Base-by-base conservation (phyloP, 2,797 vertebrate genomes). In the Miopithecus talapoin region DNA sequence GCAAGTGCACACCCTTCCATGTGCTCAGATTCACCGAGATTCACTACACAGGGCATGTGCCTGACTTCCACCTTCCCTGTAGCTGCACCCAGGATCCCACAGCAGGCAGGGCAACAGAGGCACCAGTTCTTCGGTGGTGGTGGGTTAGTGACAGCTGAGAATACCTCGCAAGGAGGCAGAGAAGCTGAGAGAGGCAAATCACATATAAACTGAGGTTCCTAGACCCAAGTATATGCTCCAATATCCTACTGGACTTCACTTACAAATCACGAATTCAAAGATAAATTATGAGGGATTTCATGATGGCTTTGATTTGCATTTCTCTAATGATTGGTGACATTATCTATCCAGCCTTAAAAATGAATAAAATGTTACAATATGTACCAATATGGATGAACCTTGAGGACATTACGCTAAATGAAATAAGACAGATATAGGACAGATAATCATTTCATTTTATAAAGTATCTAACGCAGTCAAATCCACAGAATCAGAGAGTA, bases 81-180 rank as follows among this genome's bases (percentile, higher is more conserved):
- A 36, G 22, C 12, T 78, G 7, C 1, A 50, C 39, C 21, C 12
- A 64, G 43, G 7, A 86, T 0, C 2, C 22, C 26, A 7, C 8
- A 26, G 10, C 8, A 14, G 6, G 22, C 8, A 24, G 16, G 1
- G 5, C 8, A 36, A 17, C 19, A 80, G 8, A 8, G 22, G 10
- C 4, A 89, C 4, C 19, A 14, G 26, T 53, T 43, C 1, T 13
- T 74, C 6, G 2, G 2, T 3, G 39, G 28, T 1, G 19, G 0
- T 36, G 8, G 1, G 4, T 30, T 24, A 24, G 19, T 11, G 24
- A n/a, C 2, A 55, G 9, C 10, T 43, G 17, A 64, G 43, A 36
- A 53, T 5, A 2, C 1, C 2, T 53, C 2, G 9, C 13, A 43
- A 43, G 39, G 85, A 75, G 39, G 11, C 41, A 79, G 30, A 57